Conservation (phyloP, 1,140 invertebrate genomes). For the Pogonomyrmex californicus region DNA sequence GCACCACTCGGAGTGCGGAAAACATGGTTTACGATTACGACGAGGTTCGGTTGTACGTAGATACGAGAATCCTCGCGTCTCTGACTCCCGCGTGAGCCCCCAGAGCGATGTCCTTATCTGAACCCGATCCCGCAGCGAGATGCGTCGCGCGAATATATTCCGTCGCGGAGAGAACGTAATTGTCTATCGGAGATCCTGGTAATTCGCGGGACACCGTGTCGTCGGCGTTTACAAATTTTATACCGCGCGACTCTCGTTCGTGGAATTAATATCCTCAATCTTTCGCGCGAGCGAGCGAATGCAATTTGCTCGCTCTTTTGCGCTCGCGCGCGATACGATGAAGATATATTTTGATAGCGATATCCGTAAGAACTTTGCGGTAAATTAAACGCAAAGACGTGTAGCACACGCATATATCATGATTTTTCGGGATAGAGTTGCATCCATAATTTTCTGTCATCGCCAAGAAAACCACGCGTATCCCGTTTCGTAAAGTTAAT, state of each 20-base stretch:
- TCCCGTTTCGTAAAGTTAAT: neutral
- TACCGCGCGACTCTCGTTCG: neutral
- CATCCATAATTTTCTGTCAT: constrained; percentile 42
- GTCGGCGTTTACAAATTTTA: neutral
- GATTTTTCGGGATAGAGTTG: constrained; percentile 31
- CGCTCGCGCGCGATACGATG: neutral
- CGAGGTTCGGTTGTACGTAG: constrained; percentile 19
- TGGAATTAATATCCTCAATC: constrained; percentile 42
- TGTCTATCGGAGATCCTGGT: constrained; percentile 25
- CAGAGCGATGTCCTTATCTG: constrained; percentile 29
- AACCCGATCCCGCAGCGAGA: constrained; percentile 7
- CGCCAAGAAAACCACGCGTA: neutral
- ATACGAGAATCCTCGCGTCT: constrained; percentile 9
- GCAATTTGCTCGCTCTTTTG: constrained; percentile 27
- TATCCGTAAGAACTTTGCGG: neutral
- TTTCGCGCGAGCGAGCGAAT: constrained; percentile 1
- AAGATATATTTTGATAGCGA: constrained; percentile 37
- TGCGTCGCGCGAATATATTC: constrained; percentile 4
- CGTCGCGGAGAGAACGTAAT: constrained; percentile 5
- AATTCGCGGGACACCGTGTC: constrained; percentile 1
- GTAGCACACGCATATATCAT: constrained; percentile 6
- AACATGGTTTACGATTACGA: constrained; percentile 64
- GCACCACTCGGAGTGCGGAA: constrained; percentile 24
- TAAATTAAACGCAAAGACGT: constrained; percentile 39
- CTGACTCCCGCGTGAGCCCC: neutral